These are phyloP conservation scores for Helicoverpa armigera DNA, from an alignment of 1,140 invertebrate species.

Conservation along the genomic window DNA sequence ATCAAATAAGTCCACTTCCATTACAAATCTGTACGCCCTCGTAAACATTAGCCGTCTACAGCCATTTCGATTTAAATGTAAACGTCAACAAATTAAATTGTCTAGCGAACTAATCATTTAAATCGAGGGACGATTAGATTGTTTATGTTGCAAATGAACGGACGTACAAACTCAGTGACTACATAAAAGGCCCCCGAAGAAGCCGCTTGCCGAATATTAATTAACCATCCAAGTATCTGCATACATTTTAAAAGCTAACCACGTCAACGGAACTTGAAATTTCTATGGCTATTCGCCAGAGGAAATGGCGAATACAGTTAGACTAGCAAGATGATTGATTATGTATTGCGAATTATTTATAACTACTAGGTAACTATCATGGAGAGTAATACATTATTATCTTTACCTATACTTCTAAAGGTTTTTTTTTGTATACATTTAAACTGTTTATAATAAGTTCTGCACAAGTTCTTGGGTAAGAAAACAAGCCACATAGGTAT, in stretches of 20 bases:
- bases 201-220: constrained; percentile 52
- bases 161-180: constrained; percentile 45
- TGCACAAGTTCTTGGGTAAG: too few species aligned
- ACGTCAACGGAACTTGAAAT: constrained; percentile 60
- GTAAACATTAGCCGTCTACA: not conserved
- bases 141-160: constrained; percentile 51
- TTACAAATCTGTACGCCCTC: not conserved
- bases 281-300: constrained; percentile 54
- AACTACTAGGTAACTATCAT: too few species aligned
- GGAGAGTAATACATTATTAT: too few species aligned
- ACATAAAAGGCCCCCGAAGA: constrained; percentile 52
- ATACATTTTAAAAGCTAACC: constrained; percentile 51
- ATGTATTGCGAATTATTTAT: constrained; percentile 57
- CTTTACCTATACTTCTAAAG: too few species aligned
- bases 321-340: constrained; percentile 52
- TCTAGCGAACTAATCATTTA: constrained; percentile 34
- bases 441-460: too few species aligned
- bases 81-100: constrained; percentile 26
- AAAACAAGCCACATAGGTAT: too few species aligned
- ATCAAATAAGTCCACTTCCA: not conserved
- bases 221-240: not conserved
- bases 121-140: constrained; percentile 41
- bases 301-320: constrained; percentile 63
- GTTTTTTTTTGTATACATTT: too few species aligned
- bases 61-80: constrained; percentile 21